Percentiles rank a stretch among this genome's conserved stretches.
These are phyloP conservation scores for Perca fluviatilis DNA, from an alignment of 2,113 vertebrate genomes.

Conservation along the genomic window DNA sequence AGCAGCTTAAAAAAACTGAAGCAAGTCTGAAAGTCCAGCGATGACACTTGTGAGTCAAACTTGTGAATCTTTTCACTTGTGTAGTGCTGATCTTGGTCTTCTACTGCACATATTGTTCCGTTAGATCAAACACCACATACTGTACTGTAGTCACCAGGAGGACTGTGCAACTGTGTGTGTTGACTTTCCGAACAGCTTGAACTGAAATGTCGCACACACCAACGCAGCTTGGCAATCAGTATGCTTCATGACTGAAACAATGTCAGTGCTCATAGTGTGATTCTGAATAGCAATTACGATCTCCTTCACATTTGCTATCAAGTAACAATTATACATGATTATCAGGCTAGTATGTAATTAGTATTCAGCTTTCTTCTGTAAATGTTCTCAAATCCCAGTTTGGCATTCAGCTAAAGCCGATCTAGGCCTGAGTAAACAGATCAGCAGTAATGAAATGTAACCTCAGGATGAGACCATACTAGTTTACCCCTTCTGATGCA, in stretches of 20 bases:
- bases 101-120: conserved; percentile 10
- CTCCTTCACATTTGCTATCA: not conserved
- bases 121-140: not conserved
- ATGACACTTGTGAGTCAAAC: not conserved
- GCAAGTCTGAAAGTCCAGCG: not conserved
- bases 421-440: conserved; percentile 12
- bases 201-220: conserved; percentile 19
- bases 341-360: conserved; percentile 27
- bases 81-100: not conserved
- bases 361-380: conserved; percentile 12
- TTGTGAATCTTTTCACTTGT: not conserved
- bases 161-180: conserved; percentile 11
- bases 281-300: conserved; percentile 31
- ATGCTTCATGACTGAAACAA: conserved; percentile 40
- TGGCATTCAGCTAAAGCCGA: conserved; percentile 34
- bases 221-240: conserved; percentile 28
- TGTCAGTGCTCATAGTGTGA: conserved; percentile 14
- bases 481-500: not conserved
- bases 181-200: conserved; percentile 28
- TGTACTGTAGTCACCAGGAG: not conserved
- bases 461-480: not conserved
- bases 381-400: conserved; percentile 19
- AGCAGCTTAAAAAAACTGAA: conserved; percentile 12
- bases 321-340: conserved; percentile 19
- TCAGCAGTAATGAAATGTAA: conserved; percentile 15